Percentiles rank a stretch among this genome's conserved stretches.
These are phyloP conservation scores for Plebejus argus DNA, from an alignment of 2,888 invertebrate genomes.

Conservation along the genomic window DNA sequence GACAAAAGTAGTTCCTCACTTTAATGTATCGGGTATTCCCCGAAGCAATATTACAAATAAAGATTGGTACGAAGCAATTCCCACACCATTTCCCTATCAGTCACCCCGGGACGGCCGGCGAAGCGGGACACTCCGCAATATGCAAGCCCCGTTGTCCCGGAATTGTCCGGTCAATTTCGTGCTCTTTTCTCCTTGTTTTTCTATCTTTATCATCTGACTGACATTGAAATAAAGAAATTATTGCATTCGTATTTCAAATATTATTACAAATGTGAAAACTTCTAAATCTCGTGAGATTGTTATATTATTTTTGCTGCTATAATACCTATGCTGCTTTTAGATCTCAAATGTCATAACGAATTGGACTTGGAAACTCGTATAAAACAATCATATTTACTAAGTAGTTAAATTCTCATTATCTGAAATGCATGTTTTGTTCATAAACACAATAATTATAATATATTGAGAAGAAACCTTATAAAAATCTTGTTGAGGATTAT, in stretches of 20 bases:
- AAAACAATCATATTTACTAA: too few relatives aligned
- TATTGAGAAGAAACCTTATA: too few relatives aligned
- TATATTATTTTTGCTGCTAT: too few relatives aligned
- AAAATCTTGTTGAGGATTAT: too few relatives aligned
- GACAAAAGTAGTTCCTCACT: conserved; percentile 18
- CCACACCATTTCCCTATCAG: conserved; percentile 31
- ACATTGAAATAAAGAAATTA: conserved; percentile 47
- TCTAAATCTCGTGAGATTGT: too few relatives aligned
- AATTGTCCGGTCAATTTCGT: conserved; percentile 49
- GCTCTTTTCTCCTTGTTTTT: conserved; percentile 59
- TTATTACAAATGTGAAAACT: conserved; percentile 21
- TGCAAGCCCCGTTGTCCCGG: conserved; percentile 48
- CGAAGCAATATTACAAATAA: conserved; percentile 29
- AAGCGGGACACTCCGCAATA: conserved; percentile 49
- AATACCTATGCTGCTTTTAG: too few relatives aligned
- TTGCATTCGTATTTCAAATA: conserved; percentile 37
- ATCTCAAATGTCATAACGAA: too few relatives aligned
- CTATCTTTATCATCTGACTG: conserved; percentile 48
- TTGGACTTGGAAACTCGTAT: too few relatives aligned
- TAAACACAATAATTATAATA: too few relatives aligned
- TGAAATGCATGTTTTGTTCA: too few relatives aligned
- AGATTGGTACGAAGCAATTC: conserved; percentile 31
- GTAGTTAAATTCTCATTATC: too few relatives aligned
- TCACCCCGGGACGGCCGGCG: conserved; percentile 29
- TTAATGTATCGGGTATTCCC: conserved; percentile 24